Percentiles rank a stretch among this genome's conserved stretches.
phyloP scores from a whole-genome alignment of 2,888 invertebrate genomes.

The Athalia cordata region DNA sequence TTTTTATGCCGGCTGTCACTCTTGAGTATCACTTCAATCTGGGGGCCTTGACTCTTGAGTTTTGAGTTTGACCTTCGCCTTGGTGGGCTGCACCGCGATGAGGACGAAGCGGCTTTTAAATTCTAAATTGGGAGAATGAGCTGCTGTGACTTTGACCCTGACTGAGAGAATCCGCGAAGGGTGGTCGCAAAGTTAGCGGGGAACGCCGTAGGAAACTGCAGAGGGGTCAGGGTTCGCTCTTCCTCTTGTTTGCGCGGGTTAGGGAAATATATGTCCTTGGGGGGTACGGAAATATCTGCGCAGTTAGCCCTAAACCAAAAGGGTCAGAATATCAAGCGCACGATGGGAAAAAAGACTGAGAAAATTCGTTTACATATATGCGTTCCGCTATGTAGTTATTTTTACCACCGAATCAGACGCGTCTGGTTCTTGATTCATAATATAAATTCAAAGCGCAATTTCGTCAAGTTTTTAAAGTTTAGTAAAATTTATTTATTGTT shows the following conservation, averaged over 20 bases:
- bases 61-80: conserved; percentile 21
- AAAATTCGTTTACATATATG: no score
- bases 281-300: conserved; percentile 7
- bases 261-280: conserved; percentile 28
- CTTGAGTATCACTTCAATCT: neutral
- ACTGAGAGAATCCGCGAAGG: conserved; percentile 37
- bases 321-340: neutral
- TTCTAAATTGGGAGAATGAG: conserved; percentile 38
- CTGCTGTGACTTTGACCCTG: conserved; percentile 31
- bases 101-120: conserved; percentile 21
- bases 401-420: no score
- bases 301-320: neutral
- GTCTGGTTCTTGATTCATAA: no score
- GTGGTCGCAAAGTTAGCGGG: neutral
- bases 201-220: neutral
- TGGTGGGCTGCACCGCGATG: neutral
- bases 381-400: no score
- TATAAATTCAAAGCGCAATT: no score
- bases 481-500: no score
- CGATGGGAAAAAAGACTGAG: neutral
- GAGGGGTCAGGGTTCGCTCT: conserved; percentile 32
- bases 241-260: conserved; percentile 20
- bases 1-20: neutral
- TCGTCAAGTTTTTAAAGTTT: no score
- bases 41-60: conserved; percentile 27